These are phyloP conservation scores for Muschampia plurimacula DNA, from an alignment of 2,888 invertebrate species.

Conservation along the genomic window DNA sequence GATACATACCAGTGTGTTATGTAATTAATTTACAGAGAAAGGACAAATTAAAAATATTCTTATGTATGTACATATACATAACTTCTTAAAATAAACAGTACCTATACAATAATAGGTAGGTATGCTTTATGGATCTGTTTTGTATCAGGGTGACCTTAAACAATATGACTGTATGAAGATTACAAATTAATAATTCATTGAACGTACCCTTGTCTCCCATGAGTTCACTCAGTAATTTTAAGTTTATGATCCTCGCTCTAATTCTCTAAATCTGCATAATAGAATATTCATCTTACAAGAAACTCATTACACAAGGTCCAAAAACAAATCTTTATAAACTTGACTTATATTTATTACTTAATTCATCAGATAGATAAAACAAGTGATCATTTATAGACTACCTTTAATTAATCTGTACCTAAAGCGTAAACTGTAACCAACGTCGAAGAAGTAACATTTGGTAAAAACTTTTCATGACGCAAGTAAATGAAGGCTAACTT, in stretches of 20 bases:
- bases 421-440: too few relatives aligned
- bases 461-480: background rate
- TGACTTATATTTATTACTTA: too few relatives aligned
- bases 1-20: too few relatives aligned
- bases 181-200: constrained; percentile 31
- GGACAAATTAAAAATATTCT: too few relatives aligned
- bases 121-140: background rate
- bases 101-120: background rate
- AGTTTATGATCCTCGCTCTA: constrained; percentile 16
- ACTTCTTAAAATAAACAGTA: background rate
- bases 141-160: constrained; percentile 1
- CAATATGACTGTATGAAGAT: constrained; percentile 13
- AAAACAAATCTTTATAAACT: background rate
- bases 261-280: background rate
- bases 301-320: background rate
- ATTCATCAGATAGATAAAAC: too few relatives aligned
- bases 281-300: background rate
- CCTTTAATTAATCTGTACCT: background rate
- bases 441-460: too few relatives aligned
- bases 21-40: too few relatives aligned
- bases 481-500: background rate
- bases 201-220: constrained; percentile 5
- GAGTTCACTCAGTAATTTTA: constrained; percentile 22
- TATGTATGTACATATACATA: too few relatives aligned
- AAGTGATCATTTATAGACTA: background rate